Evolutionary conservation across 2,888 invertebrate genomes (phyloP), one percentile per base, ranked within the genome.

Genomic region (Atherix ibis): DNA sequence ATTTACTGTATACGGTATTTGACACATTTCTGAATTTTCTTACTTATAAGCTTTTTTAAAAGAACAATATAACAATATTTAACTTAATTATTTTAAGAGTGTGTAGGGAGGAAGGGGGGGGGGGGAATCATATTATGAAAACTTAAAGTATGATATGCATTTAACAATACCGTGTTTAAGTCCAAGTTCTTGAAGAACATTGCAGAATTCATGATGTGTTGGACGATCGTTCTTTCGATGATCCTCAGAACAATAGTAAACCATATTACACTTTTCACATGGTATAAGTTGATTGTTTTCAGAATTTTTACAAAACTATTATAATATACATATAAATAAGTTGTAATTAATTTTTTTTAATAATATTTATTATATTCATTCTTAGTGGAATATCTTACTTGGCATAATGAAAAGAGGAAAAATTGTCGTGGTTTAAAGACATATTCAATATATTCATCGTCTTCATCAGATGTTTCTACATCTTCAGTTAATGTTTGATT

Each of bases 371-470:
- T 12, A 12, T n/a, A 27, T 6, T n/a, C 6, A 6, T 27, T 13
- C 6, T n/a, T 13, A 27, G 6, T 27, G 13, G 9, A 19, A 15
- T 25, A 5, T 40, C 46, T 48, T 47, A 56, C 59, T 43, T 59
- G 53, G 41, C 78, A 78, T 4, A 68, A 56, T 40, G 68, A 71
- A 27, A 69, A 65, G 19, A 71, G 56, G 48, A 71, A 77, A 10
- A 75, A 71, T 48, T 68, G 68, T 8, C 77, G 64, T 34, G 76
- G 76, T 47, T 67, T 71, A 41, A 75, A 73, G 41, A 73, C 69
- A 46, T 75, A 72, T 31, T 75, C 68, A 31, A 72, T 63, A 35
- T 68, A 69, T 35, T 71, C 69, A 24, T 69, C 71, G 17, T 68
- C 69, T 39, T 69, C 68, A 14, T 56, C 64, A n/a, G n/a, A n/a